Percentiles rank a stretch among this genome's conserved stretches.
These are phyloP conservation scores for Drosophila kanekoi DNA, from an alignment of 2,888 invertebrate species.

Conservation along the genomic window DNA sequence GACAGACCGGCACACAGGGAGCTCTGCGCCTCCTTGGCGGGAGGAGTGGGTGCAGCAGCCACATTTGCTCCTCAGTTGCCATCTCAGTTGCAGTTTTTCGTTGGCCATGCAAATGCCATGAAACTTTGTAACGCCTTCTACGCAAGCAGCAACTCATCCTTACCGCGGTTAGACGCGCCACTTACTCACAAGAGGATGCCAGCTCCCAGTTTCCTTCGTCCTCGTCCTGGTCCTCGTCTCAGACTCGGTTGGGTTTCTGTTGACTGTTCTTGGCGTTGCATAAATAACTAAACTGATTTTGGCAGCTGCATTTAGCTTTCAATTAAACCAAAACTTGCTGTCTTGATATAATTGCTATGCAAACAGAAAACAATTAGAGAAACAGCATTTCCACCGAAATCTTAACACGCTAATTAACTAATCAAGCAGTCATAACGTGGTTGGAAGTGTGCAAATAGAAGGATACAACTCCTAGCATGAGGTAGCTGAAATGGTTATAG, in stretches of 20 bases:
- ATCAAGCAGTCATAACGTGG: slow-evolving; percentile 3
- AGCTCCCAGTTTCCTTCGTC: not conserved
- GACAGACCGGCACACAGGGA: slow-evolving; percentile 41
- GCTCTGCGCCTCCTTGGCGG: not conserved
- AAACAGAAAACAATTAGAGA: slow-evolving; percentile 56
- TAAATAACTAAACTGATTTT: slow-evolving; percentile 61
- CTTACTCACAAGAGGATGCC: slow-evolving; percentile 26
- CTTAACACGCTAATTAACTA: slow-evolving; percentile 2
- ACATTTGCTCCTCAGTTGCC: slow-evolving; percentile 63
- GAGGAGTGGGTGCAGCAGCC: slow-evolving; percentile 1
- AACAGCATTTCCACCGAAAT: slow-evolving; percentile 5
- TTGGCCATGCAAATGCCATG: slow-evolving; percentile 60
- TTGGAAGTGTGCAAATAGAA: no score
- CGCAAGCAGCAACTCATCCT: slow-evolving; percentile 6
- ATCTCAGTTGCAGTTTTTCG: slow-evolving; percentile 55
- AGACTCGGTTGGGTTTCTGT: not conserved
- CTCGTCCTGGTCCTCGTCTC: not conserved
- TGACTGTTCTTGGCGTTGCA: slow-evolving; percentile 32
- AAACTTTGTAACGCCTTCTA: slow-evolving; percentile 27
- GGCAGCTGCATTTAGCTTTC: slow-evolving; percentile 61
- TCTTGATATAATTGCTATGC: slow-evolving; percentile 59
- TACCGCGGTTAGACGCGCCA: slow-evolving; percentile 45
- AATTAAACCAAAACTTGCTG: slow-evolving; percentile 52
- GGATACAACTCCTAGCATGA: no score
- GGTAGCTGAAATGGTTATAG: no score